These are phyloP conservation scores for Numenius arquata DNA, from an alignment of 2,113 vertebrate genomes.

Conservation along the genomic window DNA sequence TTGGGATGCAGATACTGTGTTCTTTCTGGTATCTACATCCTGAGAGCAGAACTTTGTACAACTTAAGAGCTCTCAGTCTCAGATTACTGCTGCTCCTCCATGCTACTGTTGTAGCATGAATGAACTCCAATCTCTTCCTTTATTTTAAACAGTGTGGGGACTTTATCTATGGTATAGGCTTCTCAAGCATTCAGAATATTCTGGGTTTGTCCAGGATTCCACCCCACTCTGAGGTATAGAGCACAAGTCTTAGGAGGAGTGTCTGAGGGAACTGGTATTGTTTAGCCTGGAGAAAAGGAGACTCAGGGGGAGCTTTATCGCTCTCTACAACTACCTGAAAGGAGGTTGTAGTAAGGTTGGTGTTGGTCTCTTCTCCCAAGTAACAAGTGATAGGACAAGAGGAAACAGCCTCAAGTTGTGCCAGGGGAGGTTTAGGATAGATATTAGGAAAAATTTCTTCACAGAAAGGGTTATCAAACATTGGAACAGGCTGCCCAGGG, in stretches of 20 bases:
- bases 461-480: neutral
- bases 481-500: neutral
- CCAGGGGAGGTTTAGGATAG: neutral
- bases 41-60: neutral
- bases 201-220: neutral
- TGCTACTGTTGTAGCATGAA: neutral
- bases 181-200: neutral
- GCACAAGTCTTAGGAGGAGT: neutral
- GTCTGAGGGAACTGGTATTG: neutral
- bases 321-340: neutral
- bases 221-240: neutral
- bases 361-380: neutral
- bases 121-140: neutral
- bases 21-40: neutral
- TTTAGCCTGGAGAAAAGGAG: neutral
- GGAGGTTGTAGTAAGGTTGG: neutral
- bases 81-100: neutral
- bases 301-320: neutral
- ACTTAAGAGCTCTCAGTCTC: neutral
- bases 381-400: neutral
- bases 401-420: neutral
- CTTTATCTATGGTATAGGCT: neutral
- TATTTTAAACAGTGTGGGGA: neutral
- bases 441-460: neutral
- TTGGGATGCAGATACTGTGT: neutral